These are phyloP conservation scores for Mythimna vitellina DNA, from an alignment of 2,888 invertebrate species.

Conservation along the genomic window DNA sequence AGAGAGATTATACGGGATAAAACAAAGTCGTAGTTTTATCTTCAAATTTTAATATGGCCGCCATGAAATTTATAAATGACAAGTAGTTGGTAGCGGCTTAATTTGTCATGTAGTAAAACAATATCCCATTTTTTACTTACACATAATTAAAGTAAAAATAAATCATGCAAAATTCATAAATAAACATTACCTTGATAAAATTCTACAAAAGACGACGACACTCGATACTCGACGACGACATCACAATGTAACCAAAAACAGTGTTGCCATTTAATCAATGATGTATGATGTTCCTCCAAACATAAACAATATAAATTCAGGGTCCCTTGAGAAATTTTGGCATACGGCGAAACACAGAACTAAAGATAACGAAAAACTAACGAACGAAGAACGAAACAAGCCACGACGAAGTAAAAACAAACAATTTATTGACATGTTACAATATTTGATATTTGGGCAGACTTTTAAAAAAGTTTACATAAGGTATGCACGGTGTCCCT, in stretches of 20 bases:
- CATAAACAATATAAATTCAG: background rate
- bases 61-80: constrained; percentile 69
- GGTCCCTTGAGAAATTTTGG: background rate
- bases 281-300: background rate
- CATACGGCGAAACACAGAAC: background rate
- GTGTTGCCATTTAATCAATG: constrained; percentile 59
- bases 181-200: constrained; percentile 86
- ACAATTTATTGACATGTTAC: too few species aligned
- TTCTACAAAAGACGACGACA: constrained; percentile 89
- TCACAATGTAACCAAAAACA: constrained; percentile 77
- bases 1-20: constrained; percentile 79
- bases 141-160: constrained; percentile 22
- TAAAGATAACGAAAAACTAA: background rate
- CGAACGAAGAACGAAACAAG: too few species aligned
- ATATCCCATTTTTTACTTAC: constrained; percentile 14
- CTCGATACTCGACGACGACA: constrained; percentile 89
- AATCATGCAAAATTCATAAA: constrained; percentile 40
- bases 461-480: too few species aligned
- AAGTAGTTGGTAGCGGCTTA: constrained; percentile 42
- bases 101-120: constrained; percentile 8
- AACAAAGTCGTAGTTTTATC: constrained; percentile 75
- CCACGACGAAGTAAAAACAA: too few species aligned
- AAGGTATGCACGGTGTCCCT: too few species aligned
- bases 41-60: constrained; percentile 86
- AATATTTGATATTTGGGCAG: too few species aligned